A percentile compares a stretch with the other conserved stretches of the same genome.
These are phyloP conservation scores for Lordiphosa stackelbergi DNA, from an alignment of 1,140 invertebrate genomes.

Conservation along the genomic window DNA sequence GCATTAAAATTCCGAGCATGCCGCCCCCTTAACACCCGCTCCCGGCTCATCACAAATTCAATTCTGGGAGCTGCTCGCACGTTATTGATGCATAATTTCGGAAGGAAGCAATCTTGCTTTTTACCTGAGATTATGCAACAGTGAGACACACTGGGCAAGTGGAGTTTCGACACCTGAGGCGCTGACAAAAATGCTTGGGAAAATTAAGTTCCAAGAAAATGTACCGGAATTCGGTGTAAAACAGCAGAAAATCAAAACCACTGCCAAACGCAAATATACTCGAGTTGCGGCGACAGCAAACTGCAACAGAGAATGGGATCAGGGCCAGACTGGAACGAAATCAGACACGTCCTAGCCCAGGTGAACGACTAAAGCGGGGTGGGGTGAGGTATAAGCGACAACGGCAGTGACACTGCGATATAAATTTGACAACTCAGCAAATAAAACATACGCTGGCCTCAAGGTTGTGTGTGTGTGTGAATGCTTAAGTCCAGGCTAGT, in stretches of 20 bases:
- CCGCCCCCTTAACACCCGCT: conserved; percentile 28
- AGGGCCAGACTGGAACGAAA: conserved; percentile 46
- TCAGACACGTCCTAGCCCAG: conserved; percentile 44
- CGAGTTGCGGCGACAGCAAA: conserved; percentile 49
- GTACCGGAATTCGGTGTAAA: conserved; percentile 73
- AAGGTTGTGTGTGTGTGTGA: no score
- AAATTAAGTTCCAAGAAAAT: conserved; percentile 74
- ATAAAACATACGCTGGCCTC: no score
- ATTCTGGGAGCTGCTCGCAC: conserved; percentile 8
- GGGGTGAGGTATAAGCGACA: no score
- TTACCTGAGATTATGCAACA: conserved; percentile 21
- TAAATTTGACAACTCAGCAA: no score
- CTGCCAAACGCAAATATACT: conserved; percentile 27
- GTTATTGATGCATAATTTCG: conserved; percentile 16
- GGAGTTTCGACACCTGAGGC: conserved; percentile 16
- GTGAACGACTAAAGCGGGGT: neutral
- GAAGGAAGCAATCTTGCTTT: conserved; percentile 33
- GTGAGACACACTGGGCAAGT: conserved; percentile 24
- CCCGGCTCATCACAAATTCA: conserved; percentile 29
- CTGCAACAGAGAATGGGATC: conserved; percentile 29
- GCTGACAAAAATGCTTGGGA: conserved; percentile 64
- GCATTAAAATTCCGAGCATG: conserved; percentile 32
- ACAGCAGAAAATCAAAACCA: conserved; percentile 42
- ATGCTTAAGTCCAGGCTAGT: no score
- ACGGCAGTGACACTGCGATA: no score